Percentiles rank a stretch among this genome's conserved stretches.
Evolutionary conservation across 1,140 invertebrate genomes (phyloP).

Genomic region (Drosophila nigromelanica): DNA sequence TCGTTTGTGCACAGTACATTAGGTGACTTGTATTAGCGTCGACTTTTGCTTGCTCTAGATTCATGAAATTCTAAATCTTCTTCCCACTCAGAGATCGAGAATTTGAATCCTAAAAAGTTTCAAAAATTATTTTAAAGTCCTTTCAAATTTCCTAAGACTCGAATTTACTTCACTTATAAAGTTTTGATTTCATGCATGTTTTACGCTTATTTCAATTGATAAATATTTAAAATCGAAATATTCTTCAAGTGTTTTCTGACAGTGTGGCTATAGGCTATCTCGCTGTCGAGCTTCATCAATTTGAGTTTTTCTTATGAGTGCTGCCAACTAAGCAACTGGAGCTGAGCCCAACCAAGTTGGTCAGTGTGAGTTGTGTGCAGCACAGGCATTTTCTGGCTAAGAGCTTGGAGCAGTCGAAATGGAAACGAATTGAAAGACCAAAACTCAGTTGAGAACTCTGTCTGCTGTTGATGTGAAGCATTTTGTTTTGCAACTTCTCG

Average conservation of each 20-base stretch:
- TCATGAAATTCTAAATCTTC: too few relatives aligned
- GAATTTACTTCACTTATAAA: too few relatives aligned
- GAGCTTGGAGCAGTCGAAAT: slow-evolving; percentile 3
- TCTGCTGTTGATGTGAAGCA: background rate
- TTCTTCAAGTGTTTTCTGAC: too few relatives aligned
- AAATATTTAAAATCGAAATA: too few relatives aligned
- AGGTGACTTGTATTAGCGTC: too few relatives aligned
- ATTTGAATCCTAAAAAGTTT: too few relatives aligned
- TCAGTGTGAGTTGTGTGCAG: slow-evolving; percentile 2
- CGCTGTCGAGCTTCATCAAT: background rate
- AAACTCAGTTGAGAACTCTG: slow-evolving; percentile 8
- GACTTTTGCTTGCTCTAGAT: too few relatives aligned
- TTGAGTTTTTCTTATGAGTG: background rate
- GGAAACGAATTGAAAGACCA: slow-evolving; percentile 24
- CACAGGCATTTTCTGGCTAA: slow-evolving; percentile 8
- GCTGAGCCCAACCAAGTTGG: background rate
- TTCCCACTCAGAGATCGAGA: too few relatives aligned
- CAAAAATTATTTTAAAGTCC: too few relatives aligned
- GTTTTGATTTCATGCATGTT: too few relatives aligned
- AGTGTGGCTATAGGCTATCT: background rate
- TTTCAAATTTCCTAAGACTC: too few relatives aligned
- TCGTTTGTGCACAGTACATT: background rate
- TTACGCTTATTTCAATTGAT: background rate
- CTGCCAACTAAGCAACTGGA: background rate
- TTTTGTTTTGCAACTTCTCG: too few relatives aligned